Evolutionary conservation across 2,797 vertebrate species (phyloP).

Genomic region (Anabas testudineus): DNA sequence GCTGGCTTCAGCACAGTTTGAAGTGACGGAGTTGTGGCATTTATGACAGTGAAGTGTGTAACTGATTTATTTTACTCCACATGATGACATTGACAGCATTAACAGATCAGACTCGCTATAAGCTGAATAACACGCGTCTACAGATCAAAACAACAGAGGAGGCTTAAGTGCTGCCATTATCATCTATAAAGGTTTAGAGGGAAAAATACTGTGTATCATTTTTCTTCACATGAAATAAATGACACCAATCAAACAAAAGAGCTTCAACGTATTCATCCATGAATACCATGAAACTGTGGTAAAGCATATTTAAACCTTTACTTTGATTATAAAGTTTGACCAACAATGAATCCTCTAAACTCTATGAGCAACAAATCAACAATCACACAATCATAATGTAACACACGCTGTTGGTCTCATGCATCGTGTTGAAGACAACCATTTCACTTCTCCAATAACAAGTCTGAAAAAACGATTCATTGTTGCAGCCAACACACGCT

Average conservation of each 20-base stretch:
- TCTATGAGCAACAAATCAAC: neutral
- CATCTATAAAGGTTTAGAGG: neutral
- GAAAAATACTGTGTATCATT: neutral
- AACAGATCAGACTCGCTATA: neutral
- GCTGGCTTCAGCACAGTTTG: slow-evolving; percentile 20
- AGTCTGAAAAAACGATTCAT: slow-evolving; percentile 12
- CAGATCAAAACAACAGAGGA: slow-evolving; percentile 21
- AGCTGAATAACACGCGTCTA: slow-evolving; percentile 8
- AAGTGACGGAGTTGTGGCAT: slow-evolving; percentile 23
- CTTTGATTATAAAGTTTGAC: neutral
- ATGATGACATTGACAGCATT: slow-evolving; percentile 19
- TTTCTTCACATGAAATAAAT: neutral
- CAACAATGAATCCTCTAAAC: slow-evolving; percentile 4
- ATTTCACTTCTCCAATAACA: slow-evolving; percentile 2
- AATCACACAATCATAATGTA: neutral
- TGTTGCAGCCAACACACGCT: slow-evolving; percentile 27
- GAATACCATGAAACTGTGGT: no score
- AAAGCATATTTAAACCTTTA: no score
- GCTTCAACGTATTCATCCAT: neutral
- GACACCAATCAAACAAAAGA: neutral
- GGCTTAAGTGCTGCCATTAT: neutral
- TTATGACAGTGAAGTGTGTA: slow-evolving; percentile 43
- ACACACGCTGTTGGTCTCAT: neutral
- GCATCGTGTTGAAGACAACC: slow-evolving; percentile 4
- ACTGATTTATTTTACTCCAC: slow-evolving; percentile 26